Evolutionary conservation across 2,888 invertebrate genomes (phyloP).

Genomic region (Empis stercorea): DNA sequence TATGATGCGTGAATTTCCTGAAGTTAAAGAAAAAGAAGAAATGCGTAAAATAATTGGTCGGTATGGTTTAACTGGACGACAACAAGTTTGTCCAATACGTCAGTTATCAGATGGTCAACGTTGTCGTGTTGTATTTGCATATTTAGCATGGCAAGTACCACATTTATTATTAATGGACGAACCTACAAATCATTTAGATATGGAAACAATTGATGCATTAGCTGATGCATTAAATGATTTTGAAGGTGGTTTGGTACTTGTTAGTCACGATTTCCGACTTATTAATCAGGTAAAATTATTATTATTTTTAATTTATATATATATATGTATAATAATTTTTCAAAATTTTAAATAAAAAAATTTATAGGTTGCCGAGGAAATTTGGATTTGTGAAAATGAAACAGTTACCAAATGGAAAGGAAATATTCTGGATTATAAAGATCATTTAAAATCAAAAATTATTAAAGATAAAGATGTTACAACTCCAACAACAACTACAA

Average conservation of each 20-base stretch:
- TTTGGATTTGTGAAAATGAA: conserved; percentile 97
- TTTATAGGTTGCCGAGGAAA: conserved; percentile 89
- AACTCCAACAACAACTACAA: conserved; percentile 12
- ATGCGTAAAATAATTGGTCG: conserved; percentile 98
- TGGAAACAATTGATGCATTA: conserved; percentile 96
- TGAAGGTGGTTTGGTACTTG: conserved; percentile 96
- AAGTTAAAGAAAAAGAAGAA: conserved; percentile 94
- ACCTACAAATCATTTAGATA: conserved; percentile 92
- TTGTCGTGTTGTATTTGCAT: conserved; percentile 97
- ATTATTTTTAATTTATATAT: not conserved
- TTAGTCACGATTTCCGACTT: conserved; percentile 98
- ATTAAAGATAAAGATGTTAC: conserved; percentile 40
- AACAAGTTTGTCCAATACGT: conserved; percentile 57
- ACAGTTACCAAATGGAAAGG: conserved; percentile 95
- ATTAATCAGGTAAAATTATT: conserved; percentile 79
- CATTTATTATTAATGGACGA: conserved; percentile 73
- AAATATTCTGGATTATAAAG: conserved; percentile 91
- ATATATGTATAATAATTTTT: conserved; percentile 8
- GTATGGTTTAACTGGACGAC: conserved; percentile 92
- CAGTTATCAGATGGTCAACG: conserved; percentile 90
- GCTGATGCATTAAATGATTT: conserved; percentile 97
- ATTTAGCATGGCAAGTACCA: conserved; percentile 95
- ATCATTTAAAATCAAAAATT: conserved; percentile 80
- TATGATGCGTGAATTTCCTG: conserved; percentile 95
- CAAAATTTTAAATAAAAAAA: too few relatives aligned